Evolutionary conservation across 2,888 invertebrate species (phyloP).

Genomic region (Alsophila aescularia): DNA sequence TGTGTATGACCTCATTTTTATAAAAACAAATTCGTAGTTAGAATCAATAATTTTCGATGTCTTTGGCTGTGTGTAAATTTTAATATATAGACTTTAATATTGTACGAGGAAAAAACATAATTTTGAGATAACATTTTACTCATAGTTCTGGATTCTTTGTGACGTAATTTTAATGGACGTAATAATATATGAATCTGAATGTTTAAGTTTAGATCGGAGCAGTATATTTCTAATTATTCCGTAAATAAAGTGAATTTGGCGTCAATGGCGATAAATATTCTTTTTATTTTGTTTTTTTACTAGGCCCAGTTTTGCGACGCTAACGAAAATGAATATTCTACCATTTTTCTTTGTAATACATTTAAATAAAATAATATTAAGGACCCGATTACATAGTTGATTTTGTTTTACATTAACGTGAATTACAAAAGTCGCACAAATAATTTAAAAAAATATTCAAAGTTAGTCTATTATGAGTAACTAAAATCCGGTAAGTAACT

Average conservation of each 20-base stretch:
- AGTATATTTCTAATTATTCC: slow-evolving; percentile 74
- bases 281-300: slow-evolving; percentile 58
- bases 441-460: neutral
- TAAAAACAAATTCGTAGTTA: slow-evolving; percentile 68
- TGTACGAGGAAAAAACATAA: slow-evolving; percentile 65
- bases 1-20: slow-evolving; percentile 68
- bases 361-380: slow-evolving; percentile 7
- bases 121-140: slow-evolving; percentile 80
- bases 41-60: slow-evolving; percentile 79
- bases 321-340: slow-evolving; percentile 63
- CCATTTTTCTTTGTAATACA: slow-evolving; percentile 74
- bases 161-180: slow-evolving; percentile 62
- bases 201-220: slow-evolving; percentile 78
- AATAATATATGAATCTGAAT: slow-evolving; percentile 67
- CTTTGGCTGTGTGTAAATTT: slow-evolving; percentile 83
- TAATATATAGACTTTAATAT: slow-evolving; percentile 69
- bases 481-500: slow-evolving; percentile 34
- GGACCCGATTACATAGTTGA: neutral
- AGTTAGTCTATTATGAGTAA: neutral
- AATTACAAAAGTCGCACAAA: slow-evolving; percentile 12
- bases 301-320: slow-evolving; percentile 68
- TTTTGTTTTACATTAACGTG: neutral
- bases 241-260: slow-evolving; percentile 80
- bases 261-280: slow-evolving; percentile 62
- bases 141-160: slow-evolving; percentile 67